A percentile compares a stretch with the other conserved stretches of the same genome.
These are phyloP conservation scores for Calcarius lapponicus DNA, from an alignment of 2,797 vertebrate species.

Conservation along the genomic window DNA sequence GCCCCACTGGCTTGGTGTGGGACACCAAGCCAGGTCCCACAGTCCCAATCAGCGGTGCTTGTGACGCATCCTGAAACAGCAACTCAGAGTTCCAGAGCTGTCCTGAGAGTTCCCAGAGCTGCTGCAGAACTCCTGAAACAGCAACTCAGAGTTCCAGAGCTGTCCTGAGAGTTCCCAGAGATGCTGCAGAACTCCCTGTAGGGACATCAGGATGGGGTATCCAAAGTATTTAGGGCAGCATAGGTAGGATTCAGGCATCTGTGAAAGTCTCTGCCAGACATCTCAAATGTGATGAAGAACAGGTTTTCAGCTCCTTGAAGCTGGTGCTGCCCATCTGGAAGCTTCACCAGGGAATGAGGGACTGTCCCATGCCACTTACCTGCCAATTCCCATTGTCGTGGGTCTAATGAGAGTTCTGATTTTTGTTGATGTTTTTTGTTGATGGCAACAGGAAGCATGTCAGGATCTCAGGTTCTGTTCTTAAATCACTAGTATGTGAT, in stretches of 20 bases:
- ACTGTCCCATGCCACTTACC: background rate
- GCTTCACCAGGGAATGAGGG: background rate
- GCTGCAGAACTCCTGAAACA: background rate
- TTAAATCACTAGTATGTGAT: background rate
- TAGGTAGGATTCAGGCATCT: background rate
- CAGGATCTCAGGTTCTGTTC: background rate
- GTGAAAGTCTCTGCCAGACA: background rate
- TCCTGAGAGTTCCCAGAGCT: background rate
- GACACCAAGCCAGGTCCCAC: background rate
- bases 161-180: background rate
- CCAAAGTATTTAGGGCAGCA: background rate
- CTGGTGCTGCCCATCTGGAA: background rate
- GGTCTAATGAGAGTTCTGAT: background rate
- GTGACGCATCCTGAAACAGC: background rate
- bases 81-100: background rate
- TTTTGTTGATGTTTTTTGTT: background rate
- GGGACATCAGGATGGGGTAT: background rate
- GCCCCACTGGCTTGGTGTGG: background rate
- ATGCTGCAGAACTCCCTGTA: background rate
- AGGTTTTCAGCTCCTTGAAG: background rate
- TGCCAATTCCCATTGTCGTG: background rate
- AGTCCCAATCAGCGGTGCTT: rapidly evolving
- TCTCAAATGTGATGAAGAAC: background rate
- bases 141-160: background rate
- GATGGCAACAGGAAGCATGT: background rate